phyloP scores from a whole-genome alignment of 2,888 invertebrate species.

The Lepidonotus clava region DNA sequence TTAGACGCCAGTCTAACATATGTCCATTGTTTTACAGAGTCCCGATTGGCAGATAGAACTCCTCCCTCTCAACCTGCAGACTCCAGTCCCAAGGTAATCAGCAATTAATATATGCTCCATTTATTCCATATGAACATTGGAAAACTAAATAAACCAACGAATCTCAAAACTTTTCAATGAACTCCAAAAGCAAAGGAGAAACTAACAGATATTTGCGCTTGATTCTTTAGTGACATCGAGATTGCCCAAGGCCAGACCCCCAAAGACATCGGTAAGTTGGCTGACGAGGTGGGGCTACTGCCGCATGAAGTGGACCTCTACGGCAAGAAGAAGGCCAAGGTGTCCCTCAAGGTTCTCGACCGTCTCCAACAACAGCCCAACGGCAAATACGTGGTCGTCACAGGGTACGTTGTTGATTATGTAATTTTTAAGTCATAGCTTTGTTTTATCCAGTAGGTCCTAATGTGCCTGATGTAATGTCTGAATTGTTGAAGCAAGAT shows the following conservation, averaged over 20 bases:
- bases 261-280: constrained; percentile 89
- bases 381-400: constrained; percentile 97
- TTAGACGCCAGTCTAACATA: no score
- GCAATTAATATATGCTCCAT: no score
- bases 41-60: constrained; percentile 87
- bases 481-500: no score
- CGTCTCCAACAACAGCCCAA: constrained; percentile 86
- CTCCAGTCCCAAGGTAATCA: constrained; percentile 94
- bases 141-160: no score
- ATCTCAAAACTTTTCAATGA: no score
- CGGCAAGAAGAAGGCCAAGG: constrained; percentile 96
- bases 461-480: no score
- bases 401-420: no score
- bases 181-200: no score
- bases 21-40: constrained; percentile 64
- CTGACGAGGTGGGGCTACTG: constrained; percentile 91
- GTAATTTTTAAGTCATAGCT: no score
- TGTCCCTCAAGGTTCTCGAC: constrained; percentile 89
- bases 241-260: constrained; percentile 94
- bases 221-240: constrained; percentile 86
- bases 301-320: constrained; percentile 92
- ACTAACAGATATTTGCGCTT: background rate
- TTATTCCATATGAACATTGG: no score
- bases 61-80: constrained; percentile 84
- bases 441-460: no score